Base-by-base conservation (phyloP, 30 jellyfish, hydroid and myxozoan species). In the Chrysaora quinquecirrha region DNA sequence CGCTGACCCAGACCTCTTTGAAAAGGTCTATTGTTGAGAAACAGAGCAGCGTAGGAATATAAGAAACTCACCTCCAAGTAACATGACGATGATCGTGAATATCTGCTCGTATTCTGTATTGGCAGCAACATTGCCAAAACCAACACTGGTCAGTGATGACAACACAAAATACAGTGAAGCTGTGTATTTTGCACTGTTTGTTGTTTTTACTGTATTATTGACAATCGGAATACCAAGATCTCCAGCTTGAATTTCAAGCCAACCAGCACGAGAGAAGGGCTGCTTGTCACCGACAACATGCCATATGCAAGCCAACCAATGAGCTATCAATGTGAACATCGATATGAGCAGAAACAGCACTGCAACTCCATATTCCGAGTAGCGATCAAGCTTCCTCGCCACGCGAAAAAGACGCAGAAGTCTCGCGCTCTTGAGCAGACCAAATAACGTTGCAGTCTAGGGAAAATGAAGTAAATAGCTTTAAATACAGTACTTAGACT, bases 301-400 rank as follows among this genome's bases (percentile, higher is more conserved):
- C 98, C 98, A 93, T 18, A 78, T 75, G 54, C 98, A 93, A 4
- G 98, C 98, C 19, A 93, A 60, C 98, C 98, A 93, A 73, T 93
- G 98, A 33, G 96, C 92, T 33, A 93, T 80, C 75, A 93, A 74
- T 0, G 97, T 86, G 52, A 93, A 93, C 72, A 85, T 4, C 14
- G 89, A 93, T 94, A 93, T 86, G 62, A 93, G 79, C 21, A 93
- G 87, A 33, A 93, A 87, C 20, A 93, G 63, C 1, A 93, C 96
- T 16, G 98, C 98, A 4, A 93, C 38, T 50, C 97, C 97, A 60
- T 93, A 93, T 76, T 93, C 98, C 22, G 98, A 93, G 52, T 93
- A 93, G 24, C 96, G 88, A 61, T 93, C 98, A 1, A 93, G 83
- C 58, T 84, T 93, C 23, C 98, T 73, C 11, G 98, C 97, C 29